phyloP scores from a whole-genome alignment of 2,888 invertebrate genomes.

The Tachina grossa region DNA sequence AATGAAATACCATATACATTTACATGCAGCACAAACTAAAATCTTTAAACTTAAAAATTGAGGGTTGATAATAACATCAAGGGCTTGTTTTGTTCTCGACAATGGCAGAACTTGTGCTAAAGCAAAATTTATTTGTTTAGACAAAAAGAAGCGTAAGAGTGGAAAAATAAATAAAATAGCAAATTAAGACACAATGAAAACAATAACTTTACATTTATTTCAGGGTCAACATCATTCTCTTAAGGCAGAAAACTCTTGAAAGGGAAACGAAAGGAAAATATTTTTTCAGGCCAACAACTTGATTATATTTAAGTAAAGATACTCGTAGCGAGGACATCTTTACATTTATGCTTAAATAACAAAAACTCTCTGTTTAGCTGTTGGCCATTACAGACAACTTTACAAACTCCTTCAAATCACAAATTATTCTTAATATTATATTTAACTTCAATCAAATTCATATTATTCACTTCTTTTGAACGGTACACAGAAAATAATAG shows the following conservation, averaged over 20 bases:
- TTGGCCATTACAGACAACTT: too few relatives aligned
- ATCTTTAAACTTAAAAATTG: constrained; percentile 49
- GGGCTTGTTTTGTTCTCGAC: constrained; percentile 7
- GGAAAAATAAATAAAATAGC: constrained; percentile 69
- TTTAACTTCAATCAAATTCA: too few relatives aligned
- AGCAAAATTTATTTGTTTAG: constrained; percentile 42
- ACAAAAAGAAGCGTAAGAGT: constrained; percentile 67
- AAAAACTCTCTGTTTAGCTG: too few relatives aligned
- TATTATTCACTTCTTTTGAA: too few relatives aligned
- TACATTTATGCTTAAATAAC: not conserved
- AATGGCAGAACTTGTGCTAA: constrained; percentile 32
- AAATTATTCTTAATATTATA: too few relatives aligned
- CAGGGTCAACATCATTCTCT: constrained; percentile 62
- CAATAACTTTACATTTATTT: constrained; percentile 57
- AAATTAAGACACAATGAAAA: constrained; percentile 62
- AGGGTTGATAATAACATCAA: constrained; percentile 26
- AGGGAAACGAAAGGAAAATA: constrained; percentile 17
- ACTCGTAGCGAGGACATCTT: not conserved
- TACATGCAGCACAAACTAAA: constrained; percentile 20
- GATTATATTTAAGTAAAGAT: not conserved
- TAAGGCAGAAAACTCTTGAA: constrained; percentile 20
- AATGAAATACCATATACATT: constrained; percentile 57
- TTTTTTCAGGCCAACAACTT: constrained; percentile 11
- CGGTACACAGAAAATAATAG: too few relatives aligned
- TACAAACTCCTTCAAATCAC: too few relatives aligned